Base-by-base conservation (phyloP, 2,797 vertebrate genomes). In the Mormyrus proboscirostris region DNA sequence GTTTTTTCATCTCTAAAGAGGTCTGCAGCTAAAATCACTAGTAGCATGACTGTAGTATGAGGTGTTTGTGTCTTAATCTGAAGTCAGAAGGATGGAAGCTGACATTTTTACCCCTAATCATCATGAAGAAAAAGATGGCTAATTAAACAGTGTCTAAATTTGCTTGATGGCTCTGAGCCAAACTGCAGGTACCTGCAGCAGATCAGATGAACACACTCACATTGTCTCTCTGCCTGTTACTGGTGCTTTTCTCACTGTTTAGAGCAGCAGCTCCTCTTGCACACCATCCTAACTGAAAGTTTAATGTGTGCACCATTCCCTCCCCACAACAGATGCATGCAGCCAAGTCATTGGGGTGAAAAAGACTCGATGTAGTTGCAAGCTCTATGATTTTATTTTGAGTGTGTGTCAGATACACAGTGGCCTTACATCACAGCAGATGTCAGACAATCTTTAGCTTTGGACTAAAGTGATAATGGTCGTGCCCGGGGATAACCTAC, bases 241-340 rank as follows among this genome's bases (percentile, higher is more conserved):
- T 93, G 90, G 93, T 89, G 51, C 0, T 33, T 73, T 73, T 73
- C 69, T 16, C 33, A 73, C 76, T 82, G 76, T 47, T 82, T 47
- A 82, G 38, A 47, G 41, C 16, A 79, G 38, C 16, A 44, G 90
- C 86, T 92, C 92, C 90, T 92, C 91, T 93, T 88, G 90, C 88
- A 88, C 88, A 91, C 93, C 92, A 92, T 90, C 87, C 89, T 82
- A 65, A 88, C 91, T 93, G 91, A 93, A 93, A 93, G 29, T 94
- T 95, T 94, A 94, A 94, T 94, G 94, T 29, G 2, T 16, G 0
- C 0, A 12, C 53, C 90, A 89, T 92, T 92, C 91, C 41, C 73
- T 59, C 25, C 59, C 92, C n/a, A 92, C 91, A 92, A 88, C 49
- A 49, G 73, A 47, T 7, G 41, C 33, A 87, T 62, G 33, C 16